Evolutionary conservation across 2,113 vertebrate species (phyloP), one percentile per base, ranked within the genome.

Genomic region (Eupsittula cactorum): DNA sequence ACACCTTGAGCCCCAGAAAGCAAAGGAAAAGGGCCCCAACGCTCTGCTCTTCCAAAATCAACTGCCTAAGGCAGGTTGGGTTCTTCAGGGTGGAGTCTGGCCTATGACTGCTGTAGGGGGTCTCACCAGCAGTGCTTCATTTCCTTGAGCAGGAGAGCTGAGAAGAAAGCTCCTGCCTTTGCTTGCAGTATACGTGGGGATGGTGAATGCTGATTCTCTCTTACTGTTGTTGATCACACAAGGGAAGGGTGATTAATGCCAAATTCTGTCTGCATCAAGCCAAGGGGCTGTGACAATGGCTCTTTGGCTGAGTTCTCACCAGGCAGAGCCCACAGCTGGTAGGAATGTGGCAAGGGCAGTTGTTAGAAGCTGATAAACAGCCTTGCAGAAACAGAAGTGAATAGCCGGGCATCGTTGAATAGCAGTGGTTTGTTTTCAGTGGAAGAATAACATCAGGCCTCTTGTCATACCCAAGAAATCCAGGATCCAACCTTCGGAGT

Each of bases 391-490:
- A 29, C 37, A 70, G 10, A 16, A 78, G 25, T 46, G 29, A 73
- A 20, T 23, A 19, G 35, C 15, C 6, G 11, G 29, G 21, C 55
- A 76, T 52, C 20, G 16, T 67, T 67, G 31, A 77, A 41, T 46
- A 31, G 25, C 16, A 23, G 10, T 10, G 39, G 8, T 1, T 8
- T 41, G 19, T 44, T 73, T 59, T 6, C 13, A 57, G 0, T 92
- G 41, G 33, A 62, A 71, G 62, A 57, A 19, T 69, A 62, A 35
- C 16, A 6, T 11, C n/a, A 3, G 39, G 44, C 18, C 29, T 71
- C 27, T 75, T 83, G 60, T 50, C 39, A 19, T 28, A 19, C 31
- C 31, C 10, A 11, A n/a, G 63, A 90, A 77, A 77, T 69, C 28
- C 49, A 53, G 41, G 11, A 59, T 76, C 29, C 13, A 42, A 7